A percentile compares a stretch with the other conserved stretches of the same genome.
Conservation (phyloP, 2,113 vertebrate species). For the Phocoena phocoena region DNA sequence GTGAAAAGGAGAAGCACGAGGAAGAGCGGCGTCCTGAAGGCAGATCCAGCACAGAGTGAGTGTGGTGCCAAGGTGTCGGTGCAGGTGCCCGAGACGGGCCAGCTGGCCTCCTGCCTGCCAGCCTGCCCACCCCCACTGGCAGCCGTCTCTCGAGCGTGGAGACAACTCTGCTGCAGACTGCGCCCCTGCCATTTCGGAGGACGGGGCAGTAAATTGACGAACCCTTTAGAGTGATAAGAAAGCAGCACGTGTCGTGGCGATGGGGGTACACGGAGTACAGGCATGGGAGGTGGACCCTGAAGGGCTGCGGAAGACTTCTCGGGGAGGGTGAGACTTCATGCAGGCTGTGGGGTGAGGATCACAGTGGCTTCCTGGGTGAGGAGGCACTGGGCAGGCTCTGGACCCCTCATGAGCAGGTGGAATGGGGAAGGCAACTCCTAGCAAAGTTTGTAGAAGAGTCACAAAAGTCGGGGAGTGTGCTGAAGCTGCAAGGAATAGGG, state of each 20-base stretch:
- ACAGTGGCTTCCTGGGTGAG: neutral
- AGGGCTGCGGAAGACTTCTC: neutral
- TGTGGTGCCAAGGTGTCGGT: rapidly evolving
- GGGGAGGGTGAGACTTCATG: neutral
- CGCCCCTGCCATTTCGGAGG: neutral
- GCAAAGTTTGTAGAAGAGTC: neutral
- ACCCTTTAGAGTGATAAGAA: neutral
- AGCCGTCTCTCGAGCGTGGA: too few species aligned
- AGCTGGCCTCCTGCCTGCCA: neutral
- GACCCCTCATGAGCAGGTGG: too few species aligned
- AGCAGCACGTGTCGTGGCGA: neutral
- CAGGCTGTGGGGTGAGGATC: neutral
- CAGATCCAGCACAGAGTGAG: neutral
- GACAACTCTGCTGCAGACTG: neutral
- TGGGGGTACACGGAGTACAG: neutral
- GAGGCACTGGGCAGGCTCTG: too few species aligned
- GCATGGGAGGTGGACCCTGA: neutral
- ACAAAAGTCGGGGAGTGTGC: neutral
- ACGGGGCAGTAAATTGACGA: rapidly evolving
- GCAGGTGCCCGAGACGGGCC: rapidly evolving
- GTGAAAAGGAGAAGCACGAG: neutral
- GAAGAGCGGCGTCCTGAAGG: rapidly evolving
- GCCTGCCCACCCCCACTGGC: neutral
- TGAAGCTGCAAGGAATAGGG: neutral
- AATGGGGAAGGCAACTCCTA: neutral